Percentiles rank a stretch among this genome's conserved stretches.
phyloP scores from a whole-genome alignment of 2,888 invertebrate genomes.

The Rhynchonema sp. region DNA sequence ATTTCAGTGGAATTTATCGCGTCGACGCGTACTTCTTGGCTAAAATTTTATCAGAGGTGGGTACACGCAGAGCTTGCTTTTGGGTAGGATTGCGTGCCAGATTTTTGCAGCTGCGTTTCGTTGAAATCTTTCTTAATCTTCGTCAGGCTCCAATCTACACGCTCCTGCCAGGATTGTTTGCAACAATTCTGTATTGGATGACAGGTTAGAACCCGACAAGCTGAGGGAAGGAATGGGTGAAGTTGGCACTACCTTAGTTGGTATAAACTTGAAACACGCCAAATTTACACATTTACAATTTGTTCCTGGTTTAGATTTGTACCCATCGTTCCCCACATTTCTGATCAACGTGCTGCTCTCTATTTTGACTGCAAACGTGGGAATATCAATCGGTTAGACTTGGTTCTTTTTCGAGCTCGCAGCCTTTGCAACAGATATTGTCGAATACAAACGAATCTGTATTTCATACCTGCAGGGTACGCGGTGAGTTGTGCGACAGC shows the following conservation, averaged over 20 bases:
- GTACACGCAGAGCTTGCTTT: no score
- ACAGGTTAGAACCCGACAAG: no score
- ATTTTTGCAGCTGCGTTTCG: no score
- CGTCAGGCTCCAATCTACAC: constrained; percentile 53
- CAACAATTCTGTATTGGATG: constrained; percentile 65
- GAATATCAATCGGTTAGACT: constrained; percentile 19
- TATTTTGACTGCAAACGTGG: constrained; percentile 19
- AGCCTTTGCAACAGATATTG: neutral
- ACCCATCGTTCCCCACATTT: constrained; percentile 36
- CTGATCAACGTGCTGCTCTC: constrained; percentile 38
- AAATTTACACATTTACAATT: neutral
- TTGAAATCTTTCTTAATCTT: no score
- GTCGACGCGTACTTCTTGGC: constrained; percentile 71
- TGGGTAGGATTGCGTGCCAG: no score
- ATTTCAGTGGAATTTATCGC: constrained; percentile 70
- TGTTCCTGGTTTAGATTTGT: constrained; percentile 19
- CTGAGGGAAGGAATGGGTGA: neutral
- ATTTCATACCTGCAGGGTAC: constrained; percentile 47
- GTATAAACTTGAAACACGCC: neutral
- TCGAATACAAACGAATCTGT: neutral
- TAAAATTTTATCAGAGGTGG: constrained; percentile 54
- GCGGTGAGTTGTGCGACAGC: constrained; percentile 66
- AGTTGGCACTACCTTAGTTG: neutral
- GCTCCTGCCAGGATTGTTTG: constrained; percentile 60
- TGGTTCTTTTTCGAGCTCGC: neutral